Percentiles rank a stretch among this genome's conserved stretches.
Conservation (phyloP, 1,140 invertebrate species). For the Geopemphigus sp. region DNA sequence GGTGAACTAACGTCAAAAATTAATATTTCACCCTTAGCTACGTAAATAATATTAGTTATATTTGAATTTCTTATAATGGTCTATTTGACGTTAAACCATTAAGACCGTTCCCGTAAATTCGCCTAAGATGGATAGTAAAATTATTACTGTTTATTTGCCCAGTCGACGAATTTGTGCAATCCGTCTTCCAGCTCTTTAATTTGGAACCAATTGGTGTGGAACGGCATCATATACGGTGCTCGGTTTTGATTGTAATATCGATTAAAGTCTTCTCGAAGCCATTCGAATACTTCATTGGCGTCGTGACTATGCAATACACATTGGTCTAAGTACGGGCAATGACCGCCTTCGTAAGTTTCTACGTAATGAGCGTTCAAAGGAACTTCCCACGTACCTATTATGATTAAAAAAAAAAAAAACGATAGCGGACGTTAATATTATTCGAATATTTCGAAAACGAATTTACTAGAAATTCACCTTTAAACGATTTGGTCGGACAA, state of each 20-base stretch:
- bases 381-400: conserved; percentile 85
- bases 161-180: conserved; percentile 82
- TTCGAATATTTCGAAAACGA: too few relatives aligned
- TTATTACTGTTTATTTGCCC: conserved; percentile 60
- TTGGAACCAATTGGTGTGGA: conserved; percentile 94
- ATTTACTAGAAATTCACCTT: conserved; percentile 60
- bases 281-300: conserved; percentile 81
- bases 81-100: too few relatives aligned
- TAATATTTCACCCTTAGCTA: too few relatives aligned
- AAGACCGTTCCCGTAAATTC: too few relatives aligned
- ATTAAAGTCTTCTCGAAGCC: conserved; percentile 87
- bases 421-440: too few relatives aligned
- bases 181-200: conserved; percentile 81
- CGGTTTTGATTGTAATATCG: conserved; percentile 81
- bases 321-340: conserved; percentile 89
- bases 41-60: too few relatives aligned
- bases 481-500: conserved; percentile 86
- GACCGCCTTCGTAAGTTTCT: conserved; percentile 83
- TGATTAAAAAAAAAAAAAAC: too few relatives aligned
- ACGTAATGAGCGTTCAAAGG: conserved; percentile 89
- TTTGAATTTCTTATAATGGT: too few relatives aligned
- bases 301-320: conserved; percentile 89
- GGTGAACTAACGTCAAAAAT: too few relatives aligned
- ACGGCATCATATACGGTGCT: conserved; percentile 90
- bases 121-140: too few relatives aligned